phyloP scores from a whole-genome alignment of 2,113 vertebrate species.

The Cheirogaleus medius region DNA sequence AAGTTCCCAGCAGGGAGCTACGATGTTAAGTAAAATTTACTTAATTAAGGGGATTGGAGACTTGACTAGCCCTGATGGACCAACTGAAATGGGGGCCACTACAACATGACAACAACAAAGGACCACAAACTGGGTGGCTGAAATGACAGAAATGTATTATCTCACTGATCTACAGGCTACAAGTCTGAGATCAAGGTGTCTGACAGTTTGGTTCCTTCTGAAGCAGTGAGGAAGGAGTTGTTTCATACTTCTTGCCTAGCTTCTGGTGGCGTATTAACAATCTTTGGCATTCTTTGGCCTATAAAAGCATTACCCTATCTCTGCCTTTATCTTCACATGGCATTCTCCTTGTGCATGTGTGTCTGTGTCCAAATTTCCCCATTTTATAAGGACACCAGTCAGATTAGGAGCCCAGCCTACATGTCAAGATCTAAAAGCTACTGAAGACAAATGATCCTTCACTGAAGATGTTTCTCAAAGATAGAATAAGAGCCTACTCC shows the following conservation, averaged over 20 bases:
- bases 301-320: neutral
- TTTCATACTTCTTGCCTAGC: neutral
- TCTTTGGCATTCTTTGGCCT: neutral
- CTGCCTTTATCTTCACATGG: neutral
- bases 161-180: neutral
- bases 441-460: neutral
- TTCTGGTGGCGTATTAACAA: neutral
- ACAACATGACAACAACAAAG: neutral
- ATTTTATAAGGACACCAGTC: neutral
- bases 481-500: neutral
- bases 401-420: neutral
- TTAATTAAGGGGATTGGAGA: neutral
- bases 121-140: neutral
- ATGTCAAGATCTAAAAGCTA: conserved; percentile 39
- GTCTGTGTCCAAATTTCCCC: neutral
- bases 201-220: neutral
- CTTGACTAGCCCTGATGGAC: neutral
- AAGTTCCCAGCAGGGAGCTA: neutral
- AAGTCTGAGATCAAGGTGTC: neutral
- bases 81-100: neutral
- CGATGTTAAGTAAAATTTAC: neutral
- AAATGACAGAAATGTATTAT: neutral
- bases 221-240: neutral
- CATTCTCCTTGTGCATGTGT: neutral
- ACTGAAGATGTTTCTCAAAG: neutral